Base-by-base conservation (phyloP, 2,888 invertebrate genomes). In the Andricus quercusramuli region DNA sequence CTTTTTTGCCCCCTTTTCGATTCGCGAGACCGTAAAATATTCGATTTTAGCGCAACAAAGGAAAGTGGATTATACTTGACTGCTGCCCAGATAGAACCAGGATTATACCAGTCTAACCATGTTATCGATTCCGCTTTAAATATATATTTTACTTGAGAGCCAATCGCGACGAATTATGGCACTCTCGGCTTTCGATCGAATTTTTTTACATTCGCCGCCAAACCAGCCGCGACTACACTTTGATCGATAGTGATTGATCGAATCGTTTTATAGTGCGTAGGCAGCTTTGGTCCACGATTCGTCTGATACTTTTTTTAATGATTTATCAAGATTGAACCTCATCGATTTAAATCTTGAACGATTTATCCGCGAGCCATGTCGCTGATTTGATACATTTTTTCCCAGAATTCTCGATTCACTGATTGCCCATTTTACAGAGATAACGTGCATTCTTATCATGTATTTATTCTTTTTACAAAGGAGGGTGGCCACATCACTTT, bases 231-330 rank as follows among this genome's bases (percentile, higher is more conserved):
- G 74, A 74, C 51, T 56, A 32, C 74, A 32, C 32, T 56, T 56
- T 74, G 74, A 74, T 74, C 51, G 74, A 74, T 74, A 56, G 74
- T 74, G 74, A 74, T 74, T 74, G 74, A 74, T 74, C 56, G 56
- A 47, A 74, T 20, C 32, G 11, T 47, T 56, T 56, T 70, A 51
- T 47, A 51, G 47, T 47, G 25, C 62, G 62, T 20, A 74, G 51
- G 51, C 44, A 74, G 32, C 44, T 29, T 70, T 70, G 29, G 44
- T 70, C 47, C 47, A 41, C 22, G 8, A 70, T 47, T 25, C 29
- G 17, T 13, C 62, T 29, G 15, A 62, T 74, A 56, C 51, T 74
- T 74, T 74, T 74, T 29, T 29, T n/a, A 74, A 56, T 29, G 74
- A 74, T 74, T 74, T n/a, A 74, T 74, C 74, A 56, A 56, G 32